Base-by-base conservation (phyloP, 2,113 vertebrate species). In the Motacilla alba region DNA sequence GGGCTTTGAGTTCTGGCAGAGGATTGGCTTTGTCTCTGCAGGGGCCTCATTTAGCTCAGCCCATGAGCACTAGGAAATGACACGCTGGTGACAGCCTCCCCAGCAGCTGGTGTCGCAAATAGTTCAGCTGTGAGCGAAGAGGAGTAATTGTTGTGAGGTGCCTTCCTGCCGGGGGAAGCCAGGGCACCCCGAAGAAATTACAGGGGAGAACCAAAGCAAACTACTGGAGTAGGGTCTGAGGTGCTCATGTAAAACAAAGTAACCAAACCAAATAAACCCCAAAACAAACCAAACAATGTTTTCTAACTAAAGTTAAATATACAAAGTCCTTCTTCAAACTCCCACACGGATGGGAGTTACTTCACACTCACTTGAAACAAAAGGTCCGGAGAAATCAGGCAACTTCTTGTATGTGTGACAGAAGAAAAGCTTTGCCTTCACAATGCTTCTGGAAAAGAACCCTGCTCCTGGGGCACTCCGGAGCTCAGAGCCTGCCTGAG, bases 21-120 rank as follows among this genome's bases (percentile, higher is more conserved):
- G 67, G 86, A 94, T 83, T 43, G 67, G 63, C 80, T 81, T 53
- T 3, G 9, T 75, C 80, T 74, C 91, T 83, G 86, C 93, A 64
- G 95, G 94, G 73, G 73, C 70, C 87, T 91, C 47, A 81, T 92
- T 90, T 68, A 81, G 87, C 64, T 90, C 77, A 87, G 79, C 80
- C 79, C 83, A 4, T 52, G 80, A 92, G 90, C 86, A 68, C 60
- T 79, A 72, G 90, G 93, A 92, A 94, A 70, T 95, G 90, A 92
- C 93, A 89, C 49, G 28, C 10, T 90, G 79, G 79, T 93, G 94
- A 93, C 90, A 96, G 69, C 88, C 82, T 86, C 76, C 93, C 52
- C 79, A 62, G 93, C 85, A 92, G 93, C 8, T 90, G 85, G 52
- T 63, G 88, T 63, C 69, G 70, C 91, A 69, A 83, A 96, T 93